Evolutionary conservation across 2,113 vertebrate species (phyloP).

Genomic region (Proteles cristata): DNA sequence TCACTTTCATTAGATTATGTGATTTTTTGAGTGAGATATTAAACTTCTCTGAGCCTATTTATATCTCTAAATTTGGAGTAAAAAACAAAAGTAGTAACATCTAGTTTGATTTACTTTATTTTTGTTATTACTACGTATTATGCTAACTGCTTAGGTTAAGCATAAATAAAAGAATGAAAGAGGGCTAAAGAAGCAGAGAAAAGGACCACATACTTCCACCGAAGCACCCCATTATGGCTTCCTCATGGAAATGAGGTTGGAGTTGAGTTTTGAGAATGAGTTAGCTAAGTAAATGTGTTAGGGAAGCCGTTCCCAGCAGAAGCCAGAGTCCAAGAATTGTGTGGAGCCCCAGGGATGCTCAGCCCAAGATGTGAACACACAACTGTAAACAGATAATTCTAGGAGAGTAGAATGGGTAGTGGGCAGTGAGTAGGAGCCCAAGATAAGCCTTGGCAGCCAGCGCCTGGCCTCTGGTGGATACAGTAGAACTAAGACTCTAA

Average conservation of each 20-base stretch:
- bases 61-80: not conserved
- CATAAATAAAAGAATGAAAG: not conserved
- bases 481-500: rapidly evolving
- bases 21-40: not conserved
- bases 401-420: not conserved
- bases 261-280: not conserved
- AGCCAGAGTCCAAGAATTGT: not conserved
- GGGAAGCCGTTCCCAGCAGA: not conserved
- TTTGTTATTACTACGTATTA: not conserved
- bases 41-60: not conserved
- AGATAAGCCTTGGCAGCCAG: not conserved
- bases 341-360: not conserved
- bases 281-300: too few species aligned
- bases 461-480: rapidly evolving
- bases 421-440: too few species aligned
- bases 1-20: not conserved
- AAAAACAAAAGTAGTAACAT: not conserved
- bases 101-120: not conserved
- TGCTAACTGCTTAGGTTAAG: not conserved
- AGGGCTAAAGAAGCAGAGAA: not conserved
- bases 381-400: not conserved
- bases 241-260: not conserved
- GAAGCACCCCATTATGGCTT: not conserved
- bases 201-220: not conserved
- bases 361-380: not conserved